These are phyloP conservation scores for Nasonovia ribisnigri DNA, from an alignment of 2,888 invertebrate species.

Conservation along the genomic window DNA sequence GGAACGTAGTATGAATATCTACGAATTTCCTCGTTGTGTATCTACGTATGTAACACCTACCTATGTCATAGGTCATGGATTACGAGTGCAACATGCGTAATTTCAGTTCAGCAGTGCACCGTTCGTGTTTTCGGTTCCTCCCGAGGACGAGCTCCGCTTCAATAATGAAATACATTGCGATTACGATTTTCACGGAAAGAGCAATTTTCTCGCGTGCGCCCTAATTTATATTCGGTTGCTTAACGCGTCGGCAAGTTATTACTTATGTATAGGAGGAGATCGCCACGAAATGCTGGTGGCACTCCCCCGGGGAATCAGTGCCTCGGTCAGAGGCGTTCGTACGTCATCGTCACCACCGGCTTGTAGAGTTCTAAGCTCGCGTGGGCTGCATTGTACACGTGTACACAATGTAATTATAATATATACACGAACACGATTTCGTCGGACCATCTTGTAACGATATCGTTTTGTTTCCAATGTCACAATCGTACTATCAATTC, in stretches of 20 bases:
- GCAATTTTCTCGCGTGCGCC: not conserved
- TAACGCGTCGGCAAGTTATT: not conserved
- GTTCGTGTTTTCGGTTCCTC: not conserved
- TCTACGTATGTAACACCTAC: not conserved
- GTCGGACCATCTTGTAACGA: not conserved
- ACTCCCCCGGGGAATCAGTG: not conserved
- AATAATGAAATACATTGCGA: not conserved
- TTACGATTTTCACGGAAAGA: not conserved
- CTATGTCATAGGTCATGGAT: not conserved
- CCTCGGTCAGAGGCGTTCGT: not conserved
- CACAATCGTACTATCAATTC: not conserved
- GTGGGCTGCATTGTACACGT: not conserved
- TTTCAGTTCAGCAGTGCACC: not conserved
- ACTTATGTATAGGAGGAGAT: not conserved
- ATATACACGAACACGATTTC: not conserved
- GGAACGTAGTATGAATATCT: not conserved
- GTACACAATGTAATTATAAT: not conserved
- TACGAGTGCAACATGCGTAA: not conserved
- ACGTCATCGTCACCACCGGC: not conserved
- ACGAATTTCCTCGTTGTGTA: not conserved
- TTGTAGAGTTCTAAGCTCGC: not conserved
- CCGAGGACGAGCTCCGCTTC: not conserved
- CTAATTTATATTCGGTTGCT: not conserved
- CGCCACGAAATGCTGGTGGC: not conserved
- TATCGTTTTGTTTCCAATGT: not conserved